phyloP scores from a whole-genome alignment of 2,797 vertebrate genomes.

The Tragelaphus oryx region DNA sequence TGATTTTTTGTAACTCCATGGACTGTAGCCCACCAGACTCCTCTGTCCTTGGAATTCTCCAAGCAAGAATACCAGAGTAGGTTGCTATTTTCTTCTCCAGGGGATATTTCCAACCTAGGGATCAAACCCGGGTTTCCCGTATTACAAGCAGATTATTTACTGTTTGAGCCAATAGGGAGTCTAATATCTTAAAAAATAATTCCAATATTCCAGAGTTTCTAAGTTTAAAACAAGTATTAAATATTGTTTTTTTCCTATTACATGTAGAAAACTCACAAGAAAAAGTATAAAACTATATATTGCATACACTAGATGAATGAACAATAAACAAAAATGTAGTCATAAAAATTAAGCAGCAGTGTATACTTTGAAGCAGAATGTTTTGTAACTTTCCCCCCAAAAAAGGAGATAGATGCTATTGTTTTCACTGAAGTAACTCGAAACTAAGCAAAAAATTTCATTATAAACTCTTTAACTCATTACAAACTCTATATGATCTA shows the following conservation, averaged over 20 bases:
- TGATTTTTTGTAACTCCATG: neutral
- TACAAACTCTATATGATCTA: neutral
- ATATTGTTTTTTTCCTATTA: neutral
- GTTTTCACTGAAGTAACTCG: neutral
- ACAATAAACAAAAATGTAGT: neutral
- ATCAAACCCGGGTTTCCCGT: neutral
- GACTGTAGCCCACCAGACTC: neutral
- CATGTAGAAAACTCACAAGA: neutral
- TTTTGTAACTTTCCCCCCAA: neutral
- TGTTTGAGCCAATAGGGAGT: neutral
- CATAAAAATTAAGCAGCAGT: constrained; percentile 2
- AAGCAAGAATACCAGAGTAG: neutral
- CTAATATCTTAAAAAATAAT: constrained; percentile 63
- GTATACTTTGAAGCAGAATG: neutral
- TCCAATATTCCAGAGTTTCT: constrained; percentile 67
- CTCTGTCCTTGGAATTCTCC: neutral
- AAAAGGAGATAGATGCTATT: neutral
- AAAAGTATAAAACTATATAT: neutral
- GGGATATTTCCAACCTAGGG: neutral
- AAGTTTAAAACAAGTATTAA: constrained; percentile 47
- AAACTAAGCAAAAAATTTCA: neutral
- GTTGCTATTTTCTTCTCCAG: neutral
- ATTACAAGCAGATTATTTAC: neutral
- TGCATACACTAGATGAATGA: neutral
- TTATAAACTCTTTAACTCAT: neutral